These are phyloP conservation scores for Gymnopithys bicolor DNA, from an alignment of 2,797 vertebrate genomes.

Conservation along the genomic window DNA sequence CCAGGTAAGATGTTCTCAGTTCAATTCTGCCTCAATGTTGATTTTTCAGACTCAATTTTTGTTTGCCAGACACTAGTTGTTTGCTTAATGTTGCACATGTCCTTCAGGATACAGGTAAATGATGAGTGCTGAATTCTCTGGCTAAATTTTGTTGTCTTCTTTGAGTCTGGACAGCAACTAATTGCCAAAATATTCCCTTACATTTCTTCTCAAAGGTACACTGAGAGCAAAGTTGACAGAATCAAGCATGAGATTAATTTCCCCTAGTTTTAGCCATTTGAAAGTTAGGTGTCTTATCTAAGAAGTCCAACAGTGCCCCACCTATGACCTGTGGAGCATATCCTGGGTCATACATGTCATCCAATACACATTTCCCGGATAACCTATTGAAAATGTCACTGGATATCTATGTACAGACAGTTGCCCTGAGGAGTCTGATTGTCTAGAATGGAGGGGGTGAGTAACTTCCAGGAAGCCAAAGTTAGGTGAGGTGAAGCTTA, in stretches of 20 bases:
- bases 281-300: background rate
- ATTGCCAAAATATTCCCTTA: background rate
- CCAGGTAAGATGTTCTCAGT: background rate
- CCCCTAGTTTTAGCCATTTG: background rate
- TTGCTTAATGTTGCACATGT: background rate
- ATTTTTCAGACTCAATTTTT: background rate
- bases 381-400: background rate
- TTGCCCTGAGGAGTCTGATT: background rate
- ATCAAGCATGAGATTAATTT: background rate
- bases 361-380: background rate
- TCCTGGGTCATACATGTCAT: background rate
- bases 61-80: background rate
- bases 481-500: background rate
- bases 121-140: background rate
- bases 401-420: background rate
- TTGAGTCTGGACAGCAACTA: background rate
- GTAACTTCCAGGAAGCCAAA: background rate
- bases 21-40: background rate
- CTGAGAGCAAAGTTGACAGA: background rate
- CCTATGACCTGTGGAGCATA: background rate
- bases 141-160: background rate
- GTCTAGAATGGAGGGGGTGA: background rate
- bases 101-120: background rate
- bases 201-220: background rate
- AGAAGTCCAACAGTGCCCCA: background rate